Base-by-base conservation (phyloP, 2,888 invertebrate species). In the Celastrina argiolus region DNA sequence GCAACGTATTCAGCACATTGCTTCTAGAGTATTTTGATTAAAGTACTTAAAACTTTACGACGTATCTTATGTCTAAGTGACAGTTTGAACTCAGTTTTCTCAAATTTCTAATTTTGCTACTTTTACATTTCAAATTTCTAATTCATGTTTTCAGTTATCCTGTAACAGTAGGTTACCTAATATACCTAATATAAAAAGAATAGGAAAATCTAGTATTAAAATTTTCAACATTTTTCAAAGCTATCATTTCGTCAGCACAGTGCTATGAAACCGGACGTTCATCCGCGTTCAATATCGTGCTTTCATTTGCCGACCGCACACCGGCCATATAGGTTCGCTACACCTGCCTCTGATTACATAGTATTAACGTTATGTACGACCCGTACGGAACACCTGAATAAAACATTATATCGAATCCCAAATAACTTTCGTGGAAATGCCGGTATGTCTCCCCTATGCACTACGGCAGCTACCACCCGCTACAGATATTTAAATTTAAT, bases 201-300 rank as follows among this genome's bases (percentile, higher is more conserved):
- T 36, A 36, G 12, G 2, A 36, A 36, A 36, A 10, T 36, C 10
- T 12, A 36, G 36, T 12, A 7, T n/a, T n/a, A n/a, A n/a, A 0
- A 36, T 36, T 36, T 12, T 36, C 22, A 2, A 22, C 12, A 51
- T 12, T 51, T 22, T 51, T 51, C 22, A 51, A 51, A 14, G 22
- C 22, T 51, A 26, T 51, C 26, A 51, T 22, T 26, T 51, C 1
- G 12, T 51, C 51, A 51, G n/a, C n/a, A n/a, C n/a, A n/a, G 51
- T 6, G 51, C 14, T 26, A 26, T 12, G 10, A 22, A 51, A 51
- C 51, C 22, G 22, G 51, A 16, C 12, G 22, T 51, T 51, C 51
- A 12, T 16, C 87, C 83, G 82, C 76, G 80, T 81, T 75, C 81
- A 83, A 76, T 77, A 77, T 76, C 74, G 75, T 74, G 79, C 74